Base-by-base conservation (phyloP, 2,888 invertebrate genomes). In the Drosophila imparisetae region DNA sequence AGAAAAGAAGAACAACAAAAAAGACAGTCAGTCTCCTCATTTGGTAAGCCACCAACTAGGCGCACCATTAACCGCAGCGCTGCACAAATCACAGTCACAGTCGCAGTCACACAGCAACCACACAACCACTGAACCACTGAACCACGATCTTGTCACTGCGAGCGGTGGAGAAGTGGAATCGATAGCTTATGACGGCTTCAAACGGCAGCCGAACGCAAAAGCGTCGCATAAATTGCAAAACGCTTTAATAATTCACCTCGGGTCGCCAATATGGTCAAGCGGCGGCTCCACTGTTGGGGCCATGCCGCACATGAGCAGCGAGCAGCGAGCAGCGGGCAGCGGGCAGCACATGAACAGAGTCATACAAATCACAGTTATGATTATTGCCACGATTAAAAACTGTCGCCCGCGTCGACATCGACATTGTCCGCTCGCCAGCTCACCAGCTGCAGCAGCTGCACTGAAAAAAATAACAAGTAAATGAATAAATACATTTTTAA, bases 281-380 rank as follows among this genome's bases (percentile, higher is more conserved):
- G 71, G 62, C 86, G 81, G 81, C 87, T 63, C 70, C 80, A 75
- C 69, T 75, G 70, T 57, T 59, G 70, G 21, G 49, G 58, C 38
- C 75, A 5, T 62, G 61, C 70, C 58, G 50, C 66, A 66, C 34
- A 48, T 21, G 4, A 49, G 5, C 49, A 27, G 48, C 27, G 21
- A 5, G 15, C 24, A 15, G 48, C 48, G 11, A 2, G 15, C 48
- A 18, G 48, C 48, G 11, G 1, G 42, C 42, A 42, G 42, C 21
- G 11, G 2, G 38, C 38, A 18, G 65, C 66, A 69, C 78, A 55
- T 50, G 81, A 80, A 87, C 85, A 90, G 74, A 89, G 90, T 87
- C 86, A 87, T 89, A 87, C 87, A 87, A 87, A 87, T 87, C 87
- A 89, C 87, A 87, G 91, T 90, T 90, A 87, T 90, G 90, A 87